Evolutionary conservation across 2,888 invertebrate species (phyloP).

Genomic region (Axea sp.): DNA sequence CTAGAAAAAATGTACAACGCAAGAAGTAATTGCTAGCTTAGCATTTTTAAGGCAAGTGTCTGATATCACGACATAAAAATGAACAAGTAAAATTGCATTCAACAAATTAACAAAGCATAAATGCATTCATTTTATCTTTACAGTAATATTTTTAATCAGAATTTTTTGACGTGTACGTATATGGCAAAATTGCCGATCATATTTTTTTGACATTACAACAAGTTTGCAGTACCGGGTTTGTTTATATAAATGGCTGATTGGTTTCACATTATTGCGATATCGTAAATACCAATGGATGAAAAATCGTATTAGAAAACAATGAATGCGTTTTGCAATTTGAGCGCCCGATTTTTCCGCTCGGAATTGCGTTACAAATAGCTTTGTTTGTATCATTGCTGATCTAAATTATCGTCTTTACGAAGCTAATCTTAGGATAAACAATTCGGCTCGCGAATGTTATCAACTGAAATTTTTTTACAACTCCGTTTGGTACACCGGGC

Average conservation of each 20-base stretch:
- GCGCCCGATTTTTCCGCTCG: constrained; percentile 31
- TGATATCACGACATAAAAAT: too few relatives aligned
- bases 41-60: too few relatives aligned
- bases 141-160: too few relatives aligned
- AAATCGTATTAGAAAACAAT: constrained; percentile 39
- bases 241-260: constrained; percentile 15
- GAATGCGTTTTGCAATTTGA: constrained; percentile 48
- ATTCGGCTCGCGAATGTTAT: constrained; percentile 48
- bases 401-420: constrained; percentile 47
- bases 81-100: too few relatives aligned
- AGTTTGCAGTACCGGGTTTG: too few relatives aligned
- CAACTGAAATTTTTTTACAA: constrained; percentile 29
- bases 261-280: constrained; percentile 26
- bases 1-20: too few relatives aligned
- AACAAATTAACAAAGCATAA: too few relatives aligned
- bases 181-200: too few relatives aligned
- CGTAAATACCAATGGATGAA: constrained; percentile 31
- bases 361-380: constrained; percentile 39
- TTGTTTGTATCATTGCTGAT: constrained; percentile 32
- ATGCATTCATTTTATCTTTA: too few relatives aligned
- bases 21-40: too few relatives aligned
- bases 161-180: too few relatives aligned
- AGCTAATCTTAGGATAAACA: constrained; percentile 37
- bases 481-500: neutral
- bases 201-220: too few relatives aligned